Conservation (phyloP, 2,797 vertebrate species). For the Karalla daura region DNA sequence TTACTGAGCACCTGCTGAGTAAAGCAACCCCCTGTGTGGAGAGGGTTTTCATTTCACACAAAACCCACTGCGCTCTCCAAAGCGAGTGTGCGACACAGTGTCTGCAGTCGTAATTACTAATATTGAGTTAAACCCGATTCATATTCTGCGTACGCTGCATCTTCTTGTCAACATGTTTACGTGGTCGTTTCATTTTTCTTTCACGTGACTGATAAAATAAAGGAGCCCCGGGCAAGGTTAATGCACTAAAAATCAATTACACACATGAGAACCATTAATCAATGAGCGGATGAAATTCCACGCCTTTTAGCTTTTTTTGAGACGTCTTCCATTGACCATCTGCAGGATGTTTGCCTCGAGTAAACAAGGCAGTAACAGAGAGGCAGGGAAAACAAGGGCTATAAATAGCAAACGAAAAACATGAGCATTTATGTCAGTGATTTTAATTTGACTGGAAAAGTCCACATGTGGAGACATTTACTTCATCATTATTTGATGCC, state of each 20-base stretch:
- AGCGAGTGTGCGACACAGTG: neutral
- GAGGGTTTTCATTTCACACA: conserved; percentile 3
- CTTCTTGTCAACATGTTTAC: neutral
- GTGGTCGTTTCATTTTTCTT: neutral
- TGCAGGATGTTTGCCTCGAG: neutral
- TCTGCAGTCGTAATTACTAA: neutral
- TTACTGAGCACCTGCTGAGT: neutral
- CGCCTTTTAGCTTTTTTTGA: neutral
- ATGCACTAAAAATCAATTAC: conserved; percentile 11
- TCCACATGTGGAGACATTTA: conserved; percentile 1
- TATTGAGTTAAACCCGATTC: neutral
- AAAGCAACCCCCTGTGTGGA: neutral
- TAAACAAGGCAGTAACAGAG: neutral
- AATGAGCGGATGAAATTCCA: neutral
- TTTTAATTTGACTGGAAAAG: conserved; percentile 2
- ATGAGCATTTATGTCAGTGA: neutral
- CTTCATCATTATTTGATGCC: conserved; percentile 17
- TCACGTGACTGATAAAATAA: neutral
- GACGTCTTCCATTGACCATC: neutral
- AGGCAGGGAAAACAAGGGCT: neutral
- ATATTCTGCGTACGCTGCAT: neutral
- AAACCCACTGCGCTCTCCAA: neutral
- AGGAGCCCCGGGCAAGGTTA: neutral
- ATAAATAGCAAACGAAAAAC: conserved; percentile 6
- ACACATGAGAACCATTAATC: neutral